These are phyloP conservation scores for Sinosuthora webbiana DNA, from an alignment of 2,113 vertebrate genomes.

Conservation along the genomic window DNA sequence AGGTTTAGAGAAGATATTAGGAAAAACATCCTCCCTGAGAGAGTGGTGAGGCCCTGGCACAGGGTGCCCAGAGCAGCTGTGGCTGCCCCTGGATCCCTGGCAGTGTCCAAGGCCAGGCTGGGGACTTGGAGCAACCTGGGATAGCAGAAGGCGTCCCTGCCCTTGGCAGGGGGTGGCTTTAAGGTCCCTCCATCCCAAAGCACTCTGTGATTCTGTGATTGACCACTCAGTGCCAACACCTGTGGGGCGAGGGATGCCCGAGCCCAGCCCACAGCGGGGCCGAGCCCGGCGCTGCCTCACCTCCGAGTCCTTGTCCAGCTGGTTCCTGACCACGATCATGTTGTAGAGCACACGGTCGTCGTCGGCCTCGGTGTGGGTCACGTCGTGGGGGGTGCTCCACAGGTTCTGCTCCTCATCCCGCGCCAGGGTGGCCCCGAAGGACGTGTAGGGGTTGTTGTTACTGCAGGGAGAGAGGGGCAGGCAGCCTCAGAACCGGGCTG, in stretches of 20 bases:
- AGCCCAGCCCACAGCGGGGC: rapidly evolving
- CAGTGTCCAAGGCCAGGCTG: neutral
- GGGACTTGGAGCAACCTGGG: neutral
- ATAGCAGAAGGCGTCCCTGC: neutral
- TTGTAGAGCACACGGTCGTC: slow-evolving; percentile 83
- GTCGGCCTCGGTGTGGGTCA: slow-evolving; percentile 74
- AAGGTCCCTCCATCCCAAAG: neutral
- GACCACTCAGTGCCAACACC: neutral
- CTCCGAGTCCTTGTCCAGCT: slow-evolving; percentile 81
- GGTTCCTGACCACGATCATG: slow-evolving; percentile 84
- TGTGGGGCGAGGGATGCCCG: rapidly evolving
- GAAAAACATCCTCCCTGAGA: neutral
- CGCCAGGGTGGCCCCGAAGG: slow-evolving; percentile 72
- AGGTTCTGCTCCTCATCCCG: slow-evolving; percentile 77
- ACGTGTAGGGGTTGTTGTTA: slow-evolving; percentile 68
- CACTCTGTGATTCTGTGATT: rapidly evolving
- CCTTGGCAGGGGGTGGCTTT: neutral
- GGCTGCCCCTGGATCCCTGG: neutral
- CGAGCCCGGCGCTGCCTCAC: slow-evolving; percentile 55
- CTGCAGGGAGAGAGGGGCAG: slow-evolving; percentile 4
- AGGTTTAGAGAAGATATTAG: neutral
- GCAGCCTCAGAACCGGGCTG: rapidly evolving
- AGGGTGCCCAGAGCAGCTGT: neutral
- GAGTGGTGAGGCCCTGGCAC: neutral
- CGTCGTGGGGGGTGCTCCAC: slow-evolving; percentile 62